These are phyloP conservation scores for Vannuccia rotundouncinata DNA, from an alignment of 2,888 invertebrate species.

Conservation along the genomic window DNA sequence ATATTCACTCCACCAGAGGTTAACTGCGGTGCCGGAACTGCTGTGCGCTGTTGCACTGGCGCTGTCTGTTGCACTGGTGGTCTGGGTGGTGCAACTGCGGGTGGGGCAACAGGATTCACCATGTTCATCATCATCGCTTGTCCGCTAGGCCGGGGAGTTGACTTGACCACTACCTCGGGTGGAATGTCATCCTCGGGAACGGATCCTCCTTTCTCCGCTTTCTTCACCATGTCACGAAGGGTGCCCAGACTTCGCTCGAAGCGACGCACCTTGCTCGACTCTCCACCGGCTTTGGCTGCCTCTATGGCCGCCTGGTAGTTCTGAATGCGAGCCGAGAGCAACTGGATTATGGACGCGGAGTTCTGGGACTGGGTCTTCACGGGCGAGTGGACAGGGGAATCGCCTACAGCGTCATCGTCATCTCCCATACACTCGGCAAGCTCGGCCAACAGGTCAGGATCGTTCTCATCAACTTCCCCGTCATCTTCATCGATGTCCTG, in stretches of 20 bases:
- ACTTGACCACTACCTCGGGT: conserved; percentile 12
- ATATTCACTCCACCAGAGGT: background rate
- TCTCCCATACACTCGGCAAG: conserved; percentile 19
- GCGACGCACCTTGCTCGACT: conserved; percentile 29
- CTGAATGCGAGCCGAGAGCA: background rate
- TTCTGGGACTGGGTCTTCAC: background rate
- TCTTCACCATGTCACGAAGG: conserved; percentile 24
- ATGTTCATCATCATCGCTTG: background rate
- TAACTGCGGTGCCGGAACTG: background rate
- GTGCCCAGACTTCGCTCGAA: conserved; percentile 31
- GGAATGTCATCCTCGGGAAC: conserved; percentile 34
- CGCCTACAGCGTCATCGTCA: background rate
- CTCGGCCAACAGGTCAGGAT: conserved; percentile 38
- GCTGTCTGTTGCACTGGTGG: background rate
- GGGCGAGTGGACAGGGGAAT: background rate
- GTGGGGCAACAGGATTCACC: background rate
- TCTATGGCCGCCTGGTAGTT: conserved; percentile 23
- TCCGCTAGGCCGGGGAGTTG: conserved; percentile 16
- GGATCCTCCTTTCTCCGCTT: background rate
- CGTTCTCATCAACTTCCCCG: conserved; percentile 38
- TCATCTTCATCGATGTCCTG: conserved; percentile 38
- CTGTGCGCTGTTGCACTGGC: background rate
- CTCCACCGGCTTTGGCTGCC: conserved; percentile 8
- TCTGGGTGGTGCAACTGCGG: background rate
- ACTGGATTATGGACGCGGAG: background rate